phyloP scores from a whole-genome alignment of 2,797 vertebrate genomes.

The Todus mexicanus region DNA sequence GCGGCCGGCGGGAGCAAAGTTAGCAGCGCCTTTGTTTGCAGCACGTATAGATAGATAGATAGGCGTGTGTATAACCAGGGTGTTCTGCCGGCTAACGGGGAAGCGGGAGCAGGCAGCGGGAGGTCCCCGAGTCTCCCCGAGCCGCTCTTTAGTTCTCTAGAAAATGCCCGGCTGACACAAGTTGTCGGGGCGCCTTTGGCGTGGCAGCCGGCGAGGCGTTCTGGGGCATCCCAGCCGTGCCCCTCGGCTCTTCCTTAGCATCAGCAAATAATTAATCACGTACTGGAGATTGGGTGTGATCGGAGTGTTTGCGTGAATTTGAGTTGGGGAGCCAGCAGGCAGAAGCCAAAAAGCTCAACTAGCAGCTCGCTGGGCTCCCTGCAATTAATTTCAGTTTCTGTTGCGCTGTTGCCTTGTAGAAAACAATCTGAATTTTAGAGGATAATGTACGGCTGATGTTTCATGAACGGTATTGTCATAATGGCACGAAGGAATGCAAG shows the following conservation, averaged over 20 bases:
- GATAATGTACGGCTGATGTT: not conserved
- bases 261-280: rapidly evolving
- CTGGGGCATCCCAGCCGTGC: not conserved
- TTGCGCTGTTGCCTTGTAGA: rapidly evolving
- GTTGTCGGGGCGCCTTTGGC: not conserved
- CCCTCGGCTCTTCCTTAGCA: not conserved
- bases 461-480: not conserved
- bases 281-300: not conserved
- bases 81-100: not conserved
- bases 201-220: rapidly evolving
- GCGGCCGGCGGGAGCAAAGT: not conserved
- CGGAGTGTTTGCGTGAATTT: not conserved
- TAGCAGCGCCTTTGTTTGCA: not conserved
- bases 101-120: not conserved
- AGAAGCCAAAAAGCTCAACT: not conserved
- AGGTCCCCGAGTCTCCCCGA: too few relatives aligned
- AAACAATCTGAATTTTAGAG: not conserved
- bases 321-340: not conserved
- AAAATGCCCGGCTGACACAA: not conserved
- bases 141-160: rapidly evolving
- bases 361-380: not conserved
- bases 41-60: not conserved
- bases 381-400: not conserved
- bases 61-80: rapidly evolving
- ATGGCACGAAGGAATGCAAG: not conserved